A percentile compares a stretch with the other conserved stretches of the same genome.
phyloP scores from a whole-genome alignment of 2,888 invertebrate genomes.

The Himalopsyche kuldschensis region DNA sequence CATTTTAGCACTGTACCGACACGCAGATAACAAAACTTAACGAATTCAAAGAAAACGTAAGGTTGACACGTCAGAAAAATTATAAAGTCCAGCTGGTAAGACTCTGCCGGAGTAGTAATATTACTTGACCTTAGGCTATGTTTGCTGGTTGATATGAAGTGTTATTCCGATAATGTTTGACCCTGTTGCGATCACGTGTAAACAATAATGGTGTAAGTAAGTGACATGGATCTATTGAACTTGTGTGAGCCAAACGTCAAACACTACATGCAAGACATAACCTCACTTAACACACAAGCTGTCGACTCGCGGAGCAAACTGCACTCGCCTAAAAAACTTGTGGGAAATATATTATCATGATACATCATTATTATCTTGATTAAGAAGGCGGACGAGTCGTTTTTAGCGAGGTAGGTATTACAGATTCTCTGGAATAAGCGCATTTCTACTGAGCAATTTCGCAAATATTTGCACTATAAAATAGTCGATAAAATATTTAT shows the following conservation, averaged over 20 bases:
- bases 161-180: background rate
- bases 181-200: background rate
- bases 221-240: background rate
- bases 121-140: background rate
- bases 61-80: background rate
- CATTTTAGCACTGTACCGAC: constrained; percentile 19
- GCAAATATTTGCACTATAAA: background rate
- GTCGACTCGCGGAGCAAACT: background rate
- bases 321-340: background rate
- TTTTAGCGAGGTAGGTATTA: background rate
- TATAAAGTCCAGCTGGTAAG: background rate
- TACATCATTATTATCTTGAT: background rate
- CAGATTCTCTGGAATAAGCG: background rate
- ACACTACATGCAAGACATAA: background rate
- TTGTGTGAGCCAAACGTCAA: constrained; percentile 11
- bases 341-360: background rate
- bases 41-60: background rate
- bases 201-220: background rate
- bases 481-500: too few relatives aligned
- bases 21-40: background rate
- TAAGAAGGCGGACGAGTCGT: background rate
- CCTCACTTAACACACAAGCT: constrained; percentile 1
- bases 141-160: too few relatives aligned
- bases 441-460: background rate
- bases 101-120: background rate